A percentile compares a stretch with the other conserved stretches of the same genome.
These are phyloP conservation scores for Pampus argenteus DNA, from an alignment of 2,797 vertebrate species.

Conservation along the genomic window DNA sequence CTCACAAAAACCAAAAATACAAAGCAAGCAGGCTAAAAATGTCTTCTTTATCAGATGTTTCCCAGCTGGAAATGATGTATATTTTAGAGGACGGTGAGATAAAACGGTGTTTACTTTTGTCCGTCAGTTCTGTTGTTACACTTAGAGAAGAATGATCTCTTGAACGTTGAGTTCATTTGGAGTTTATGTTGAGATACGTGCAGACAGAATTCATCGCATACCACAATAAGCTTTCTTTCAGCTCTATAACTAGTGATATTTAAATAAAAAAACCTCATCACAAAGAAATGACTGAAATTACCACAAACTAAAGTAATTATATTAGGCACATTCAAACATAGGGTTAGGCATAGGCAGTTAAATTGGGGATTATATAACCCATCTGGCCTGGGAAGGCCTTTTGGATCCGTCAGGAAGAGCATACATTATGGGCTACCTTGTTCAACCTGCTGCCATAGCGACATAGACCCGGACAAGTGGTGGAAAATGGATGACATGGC, in stretches of 20 bases:
- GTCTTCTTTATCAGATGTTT: constrained; percentile 39
- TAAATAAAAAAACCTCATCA: neutral
- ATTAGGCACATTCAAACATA: too few relatives aligned
- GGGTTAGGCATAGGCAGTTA: too few relatives aligned
- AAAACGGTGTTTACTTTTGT: constrained; percentile 40
- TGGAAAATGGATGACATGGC: too few relatives aligned
- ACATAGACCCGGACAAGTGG: too few relatives aligned
- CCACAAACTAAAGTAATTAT: neutral
- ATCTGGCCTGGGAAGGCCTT: too few relatives aligned
- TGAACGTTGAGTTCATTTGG: constrained; percentile 7
- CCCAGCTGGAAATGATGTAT: constrained; percentile 27
- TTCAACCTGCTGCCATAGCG: too few relatives aligned
- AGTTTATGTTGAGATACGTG: neutral
- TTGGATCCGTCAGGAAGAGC: too few relatives aligned
- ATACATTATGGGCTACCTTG: too few relatives aligned
- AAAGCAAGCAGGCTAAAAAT: constrained; percentile 32
- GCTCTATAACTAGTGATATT: neutral
- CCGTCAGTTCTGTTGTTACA: constrained; percentile 36
- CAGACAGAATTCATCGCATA: neutral
- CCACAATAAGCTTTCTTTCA: neutral
- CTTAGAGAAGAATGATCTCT: constrained; percentile 21
- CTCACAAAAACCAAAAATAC: constrained; percentile 47
- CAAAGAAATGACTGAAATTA: neutral
- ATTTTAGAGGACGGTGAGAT: constrained; percentile 31
- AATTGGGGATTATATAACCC: too few relatives aligned